phyloP scores from a whole-genome alignment of 35 echinoderm and acorn worm genomes.

The Apostichopus japonicus region DNA sequence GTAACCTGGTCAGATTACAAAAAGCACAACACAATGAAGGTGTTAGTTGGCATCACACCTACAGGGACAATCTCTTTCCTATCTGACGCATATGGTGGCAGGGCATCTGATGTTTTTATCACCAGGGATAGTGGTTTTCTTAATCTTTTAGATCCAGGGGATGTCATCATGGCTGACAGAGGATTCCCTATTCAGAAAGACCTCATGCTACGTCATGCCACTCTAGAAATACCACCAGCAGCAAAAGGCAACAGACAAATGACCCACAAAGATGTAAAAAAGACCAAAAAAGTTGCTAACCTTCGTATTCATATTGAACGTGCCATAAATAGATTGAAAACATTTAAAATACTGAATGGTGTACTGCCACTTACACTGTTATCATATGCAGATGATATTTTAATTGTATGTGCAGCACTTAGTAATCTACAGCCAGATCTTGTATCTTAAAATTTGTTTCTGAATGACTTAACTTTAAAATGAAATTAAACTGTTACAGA shows the following conservation, averaged over 20 bases:
- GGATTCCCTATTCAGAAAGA: no score
- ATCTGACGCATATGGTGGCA: no score
- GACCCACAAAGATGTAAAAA: slow-evolving; percentile 19
- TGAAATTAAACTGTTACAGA: background rate
- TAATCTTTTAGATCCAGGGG: background rate
- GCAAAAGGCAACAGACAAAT: background rate
- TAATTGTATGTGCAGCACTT: no score
- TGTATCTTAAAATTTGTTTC: no score
- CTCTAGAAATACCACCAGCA: slow-evolving; percentile 14
- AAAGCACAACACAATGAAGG: no score
- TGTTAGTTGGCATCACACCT: no score
- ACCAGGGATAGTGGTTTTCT: background rate
- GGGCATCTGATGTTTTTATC: background rate
- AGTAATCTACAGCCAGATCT: background rate
- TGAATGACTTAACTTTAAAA: background rate
- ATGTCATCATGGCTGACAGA: no score
- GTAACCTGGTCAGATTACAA: no score
- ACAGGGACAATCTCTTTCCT: no score
- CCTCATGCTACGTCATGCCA: background rate
- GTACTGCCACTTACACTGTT: background rate
- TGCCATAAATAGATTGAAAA: slow-evolving; percentile 17
- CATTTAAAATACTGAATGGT: slow-evolving; percentile 12
- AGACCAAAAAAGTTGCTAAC: background rate
- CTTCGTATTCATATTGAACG: slow-evolving; percentile 5
- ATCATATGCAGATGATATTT: background rate